phyloP scores from a whole-genome alignment of 2,888 invertebrate species.

The Philonicus albiceps region DNA sequence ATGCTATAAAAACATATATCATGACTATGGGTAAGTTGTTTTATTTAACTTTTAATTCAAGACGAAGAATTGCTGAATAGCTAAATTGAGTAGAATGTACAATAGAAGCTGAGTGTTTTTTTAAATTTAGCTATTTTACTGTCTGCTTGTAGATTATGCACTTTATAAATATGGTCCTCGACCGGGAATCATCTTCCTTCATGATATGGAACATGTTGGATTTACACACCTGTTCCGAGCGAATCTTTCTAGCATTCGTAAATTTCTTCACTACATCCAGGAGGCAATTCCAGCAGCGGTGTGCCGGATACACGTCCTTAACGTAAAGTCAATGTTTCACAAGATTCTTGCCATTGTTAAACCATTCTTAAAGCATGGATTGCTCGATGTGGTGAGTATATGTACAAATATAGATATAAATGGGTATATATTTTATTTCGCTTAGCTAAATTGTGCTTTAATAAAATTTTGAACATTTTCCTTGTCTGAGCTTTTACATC shows the following conservation, averaged over 20 bases:
- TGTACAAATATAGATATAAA: not conserved
- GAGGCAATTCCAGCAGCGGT: constrained; percentile 72
- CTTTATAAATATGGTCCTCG: constrained; percentile 68
- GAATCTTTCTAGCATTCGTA: constrained; percentile 67
- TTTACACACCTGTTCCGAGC: constrained; percentile 68
- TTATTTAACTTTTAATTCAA: not conserved
- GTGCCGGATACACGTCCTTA: constrained; percentile 72
- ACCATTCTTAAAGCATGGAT: constrained; percentile 69
- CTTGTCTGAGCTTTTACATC: no score
- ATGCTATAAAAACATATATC: constrained; percentile 69
- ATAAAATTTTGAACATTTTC: no score
- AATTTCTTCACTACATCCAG: constrained; percentile 72
- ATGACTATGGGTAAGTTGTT: constrained; percentile 67
- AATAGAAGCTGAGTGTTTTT: no score
- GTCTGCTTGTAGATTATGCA: constrained; percentile 64
- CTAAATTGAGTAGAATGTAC: no score
- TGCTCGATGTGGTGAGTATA: constrained; percentile 64
- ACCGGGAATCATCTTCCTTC: constrained; percentile 70
- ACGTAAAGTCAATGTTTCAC: constrained; percentile 67
- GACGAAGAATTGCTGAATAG: no score
- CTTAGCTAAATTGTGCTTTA: no score
- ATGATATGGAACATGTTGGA: constrained; percentile 72
- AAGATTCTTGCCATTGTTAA: constrained; percentile 67
- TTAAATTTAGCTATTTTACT: not conserved
- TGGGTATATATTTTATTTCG: no score